Percentiles rank a stretch among this genome's conserved stretches.
These are phyloP conservation scores for Phodopus roborovskii DNA, from an alignment of 2,113 vertebrate genomes.

Conservation along the genomic window DNA sequence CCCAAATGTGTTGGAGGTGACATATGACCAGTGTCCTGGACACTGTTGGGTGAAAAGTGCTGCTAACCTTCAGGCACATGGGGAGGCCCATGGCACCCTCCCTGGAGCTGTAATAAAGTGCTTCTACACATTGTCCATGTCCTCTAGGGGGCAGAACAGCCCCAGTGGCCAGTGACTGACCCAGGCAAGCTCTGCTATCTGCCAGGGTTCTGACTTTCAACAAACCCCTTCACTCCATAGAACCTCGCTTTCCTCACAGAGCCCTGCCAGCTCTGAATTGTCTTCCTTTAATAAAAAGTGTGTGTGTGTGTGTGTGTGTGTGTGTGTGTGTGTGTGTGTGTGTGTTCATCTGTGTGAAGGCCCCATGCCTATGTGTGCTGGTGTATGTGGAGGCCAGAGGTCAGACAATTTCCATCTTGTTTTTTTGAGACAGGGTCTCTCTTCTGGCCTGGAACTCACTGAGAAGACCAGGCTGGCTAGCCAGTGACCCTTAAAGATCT, in stretches of 20 bases:
- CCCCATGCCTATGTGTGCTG: too few species aligned
- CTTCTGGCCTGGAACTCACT: neutral
- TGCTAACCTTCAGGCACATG: neutral
- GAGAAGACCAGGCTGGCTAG: neutral
- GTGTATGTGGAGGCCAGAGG: neutral
- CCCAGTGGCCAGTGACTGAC: neutral
- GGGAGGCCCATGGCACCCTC: neutral
- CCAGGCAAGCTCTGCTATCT: neutral
- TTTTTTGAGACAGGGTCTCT: neutral
- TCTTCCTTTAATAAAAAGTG: neutral
- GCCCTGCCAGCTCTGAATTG: neutral
- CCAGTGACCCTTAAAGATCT: neutral
- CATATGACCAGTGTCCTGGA: rapidly evolving
- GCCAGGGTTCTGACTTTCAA: neutral
- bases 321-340: neutral
- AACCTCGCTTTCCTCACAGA: rapidly evolving
- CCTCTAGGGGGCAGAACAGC: neutral
- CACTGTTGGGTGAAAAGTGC: neutral
- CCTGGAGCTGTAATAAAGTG: neutral
- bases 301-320: neutral
- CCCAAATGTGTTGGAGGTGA: rapidly evolving
- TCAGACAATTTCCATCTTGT: neutral
- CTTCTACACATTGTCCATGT: neutral
- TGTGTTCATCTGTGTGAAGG: neutral
- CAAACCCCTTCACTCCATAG: neutral